Base-by-base conservation (phyloP, 2,797 vertebrate genomes). In the Ctenochaetus hawaiiensis region DNA sequence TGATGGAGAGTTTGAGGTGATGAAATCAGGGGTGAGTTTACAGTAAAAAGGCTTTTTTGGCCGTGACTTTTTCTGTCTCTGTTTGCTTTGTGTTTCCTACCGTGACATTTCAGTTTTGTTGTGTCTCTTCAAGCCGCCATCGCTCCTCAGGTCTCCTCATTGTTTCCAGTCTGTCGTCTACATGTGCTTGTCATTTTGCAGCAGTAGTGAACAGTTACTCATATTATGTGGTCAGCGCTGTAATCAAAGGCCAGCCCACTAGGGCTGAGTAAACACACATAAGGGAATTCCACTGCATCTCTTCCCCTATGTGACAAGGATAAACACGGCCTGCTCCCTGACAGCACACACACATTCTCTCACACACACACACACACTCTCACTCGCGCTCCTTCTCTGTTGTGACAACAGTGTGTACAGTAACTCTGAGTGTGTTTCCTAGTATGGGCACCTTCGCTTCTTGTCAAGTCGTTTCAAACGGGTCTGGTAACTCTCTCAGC, bases 141-240 rank as follows among this genome's bases (percentile, higher is more conserved):
- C 64, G 3, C 65, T 59, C 65, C 58, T 82, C 85, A 71, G 78
- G 82, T 83, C 88, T 9, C 59, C 77, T 90, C 92, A 92, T 91
- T 91, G 87, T 93, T 94, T 93, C 93, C 92, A 92, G 81, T 72
- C 43, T 79, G 86, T 84, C 54, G 81, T 92, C 85, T 92, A 87
- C 92, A 93, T 93, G 90, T 95, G 94, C 91, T 91, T 94, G 92
- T 94, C 88, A 91, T 95, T 94, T 93, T 81, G 76, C 30, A 80
- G 87, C 88, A 84, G 89, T 90, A 91, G 91, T 87, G 88, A 91
- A 80, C 89, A 81, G 80, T 94, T 91, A 92, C 88, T 94, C 91
- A 92, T 90, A 92, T 93, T 92, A 89, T 93, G 93, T 90, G 93
- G 91, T 91, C 91, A 90, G 86, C 70, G 75, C 82, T 93, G 85